Evolutionary conservation across 2,888 invertebrate species (phyloP).

Genomic region (Miltochrista miniata): DNA sequence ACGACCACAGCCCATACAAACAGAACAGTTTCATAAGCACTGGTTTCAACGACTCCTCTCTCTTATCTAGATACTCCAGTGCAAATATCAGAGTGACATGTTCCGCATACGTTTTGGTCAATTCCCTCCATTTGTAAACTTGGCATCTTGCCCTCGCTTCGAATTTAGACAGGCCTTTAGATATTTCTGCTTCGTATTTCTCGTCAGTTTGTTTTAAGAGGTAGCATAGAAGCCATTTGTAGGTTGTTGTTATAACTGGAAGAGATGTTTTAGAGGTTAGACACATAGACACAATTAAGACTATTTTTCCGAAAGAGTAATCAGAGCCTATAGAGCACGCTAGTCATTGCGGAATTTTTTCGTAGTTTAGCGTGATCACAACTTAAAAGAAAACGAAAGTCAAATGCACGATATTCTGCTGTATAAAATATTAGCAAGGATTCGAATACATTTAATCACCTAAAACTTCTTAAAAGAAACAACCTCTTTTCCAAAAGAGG

Average conservation of each 20-base stretch:
- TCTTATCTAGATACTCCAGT: conserved; percentile 69
- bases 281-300: background rate
- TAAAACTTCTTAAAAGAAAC: too few relatives aligned
- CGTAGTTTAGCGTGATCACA: too few relatives aligned
- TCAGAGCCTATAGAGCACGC: too few relatives aligned
- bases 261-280: background rate
- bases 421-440: too few relatives aligned
- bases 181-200: conserved; percentile 82
- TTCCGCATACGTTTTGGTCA: conserved; percentile 92
- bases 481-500: too few relatives aligned
- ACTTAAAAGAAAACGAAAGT: too few relatives aligned
- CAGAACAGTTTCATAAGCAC: conserved; percentile 77
- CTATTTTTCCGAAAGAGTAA: too few relatives aligned
- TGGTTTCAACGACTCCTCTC: conserved; percentile 61
- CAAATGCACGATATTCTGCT: too few relatives aligned
- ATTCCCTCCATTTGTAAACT: conserved; percentile 89
- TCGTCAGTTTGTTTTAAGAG: conserved; percentile 87
- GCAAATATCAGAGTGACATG: conserved; percentile 84
- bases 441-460: too few relatives aligned
- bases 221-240: conserved; percentile 93
- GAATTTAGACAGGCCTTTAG: conserved; percentile 86
- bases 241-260: conserved; percentile 87
- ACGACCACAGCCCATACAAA: conserved; percentile 69
- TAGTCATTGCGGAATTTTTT: too few relatives aligned
- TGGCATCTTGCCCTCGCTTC: conserved; percentile 91